Evolutionary conservation across 1,140 invertebrate genomes (phyloP).

Genomic region (Campoletis sonorensis): DNA sequence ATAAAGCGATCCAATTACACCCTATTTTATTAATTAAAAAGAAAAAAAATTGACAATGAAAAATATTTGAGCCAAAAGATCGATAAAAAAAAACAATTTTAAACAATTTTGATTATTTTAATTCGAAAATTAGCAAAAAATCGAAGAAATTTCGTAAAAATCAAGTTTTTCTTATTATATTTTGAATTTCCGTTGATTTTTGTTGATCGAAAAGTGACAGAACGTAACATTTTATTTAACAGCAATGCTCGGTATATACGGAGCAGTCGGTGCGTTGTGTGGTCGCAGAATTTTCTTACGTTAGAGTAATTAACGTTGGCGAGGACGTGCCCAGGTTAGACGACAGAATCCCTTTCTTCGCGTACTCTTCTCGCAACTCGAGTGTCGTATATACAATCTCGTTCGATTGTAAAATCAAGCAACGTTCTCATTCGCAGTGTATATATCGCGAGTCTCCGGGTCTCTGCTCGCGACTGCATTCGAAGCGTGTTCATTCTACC

Average conservation of each 20-base stretch:
- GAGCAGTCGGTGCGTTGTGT: background rate
- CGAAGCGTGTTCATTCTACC: slow-evolving; percentile 7
- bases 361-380: background rate
- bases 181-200: no score
- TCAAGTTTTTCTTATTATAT: no score
- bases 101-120: no score
- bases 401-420: slow-evolving; percentile 1
- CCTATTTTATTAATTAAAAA: background rate
- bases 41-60: background rate
- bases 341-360: slow-evolving; percentile 10
- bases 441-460: background rate
- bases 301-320: background rate
- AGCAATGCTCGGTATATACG: background rate
- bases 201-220: background rate
- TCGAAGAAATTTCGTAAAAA: no score
- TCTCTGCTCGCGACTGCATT: slow-evolving; percentile 8
- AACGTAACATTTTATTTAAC: background rate
- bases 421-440: background rate
- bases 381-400: background rate
- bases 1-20: background rate
- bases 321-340: background rate
- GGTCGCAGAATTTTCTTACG: slow-evolving; percentile 12
- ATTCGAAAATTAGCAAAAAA: no score
- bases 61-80: no score
- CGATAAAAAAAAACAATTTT: no score